Conservation (phyloP, 2,113 vertebrate species). For the Chaetops frenatus region DNA sequence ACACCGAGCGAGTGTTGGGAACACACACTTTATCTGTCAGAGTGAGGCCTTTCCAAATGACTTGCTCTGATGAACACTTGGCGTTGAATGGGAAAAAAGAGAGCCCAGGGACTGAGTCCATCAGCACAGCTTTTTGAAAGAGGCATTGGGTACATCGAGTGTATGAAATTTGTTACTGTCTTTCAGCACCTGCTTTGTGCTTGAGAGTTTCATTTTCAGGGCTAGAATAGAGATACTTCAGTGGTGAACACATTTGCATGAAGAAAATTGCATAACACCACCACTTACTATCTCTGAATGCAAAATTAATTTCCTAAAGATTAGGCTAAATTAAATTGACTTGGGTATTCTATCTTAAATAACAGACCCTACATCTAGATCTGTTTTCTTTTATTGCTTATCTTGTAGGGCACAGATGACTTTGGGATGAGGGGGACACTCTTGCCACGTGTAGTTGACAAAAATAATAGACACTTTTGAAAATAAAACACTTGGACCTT, state of each 20-base stretch:
- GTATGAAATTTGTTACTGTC: neutral
- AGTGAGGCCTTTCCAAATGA: neutral
- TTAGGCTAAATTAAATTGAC: neutral
- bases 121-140: fast-evolving
- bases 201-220: neutral
- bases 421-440: neutral
- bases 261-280: neutral
- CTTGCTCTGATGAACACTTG: neutral
- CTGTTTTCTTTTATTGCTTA: neutral
- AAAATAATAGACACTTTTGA: neutral
- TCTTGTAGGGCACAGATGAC: neutral
- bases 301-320: neutral
- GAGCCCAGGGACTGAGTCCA: neutral
- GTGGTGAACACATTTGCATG: neutral
- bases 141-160: neutral
- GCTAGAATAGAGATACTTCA: neutral
- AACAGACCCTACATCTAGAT: neutral
- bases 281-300: neutral
- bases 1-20: neutral
- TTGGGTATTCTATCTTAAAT: neutral
- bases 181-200: neutral
- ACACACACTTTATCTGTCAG: neutral
- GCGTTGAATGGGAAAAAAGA: neutral
- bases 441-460: neutral
- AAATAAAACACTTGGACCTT: neutral